Conservation (phyloP, 2,113 vertebrate genomes). For the Larimichthys crocea region DNA sequence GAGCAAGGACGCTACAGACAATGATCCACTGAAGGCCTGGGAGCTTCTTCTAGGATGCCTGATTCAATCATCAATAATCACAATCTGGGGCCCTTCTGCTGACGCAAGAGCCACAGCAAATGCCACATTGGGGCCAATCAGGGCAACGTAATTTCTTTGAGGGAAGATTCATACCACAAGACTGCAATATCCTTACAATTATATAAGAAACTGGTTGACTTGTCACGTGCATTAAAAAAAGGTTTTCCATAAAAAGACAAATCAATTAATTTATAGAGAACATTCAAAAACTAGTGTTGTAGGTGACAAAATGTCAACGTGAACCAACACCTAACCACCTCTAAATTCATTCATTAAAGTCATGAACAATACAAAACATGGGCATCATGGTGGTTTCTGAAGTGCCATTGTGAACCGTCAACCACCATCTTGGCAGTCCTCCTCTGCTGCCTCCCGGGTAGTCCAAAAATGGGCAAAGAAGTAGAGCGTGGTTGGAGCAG, state of each 20-base stretch:
- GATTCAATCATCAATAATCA: slow-evolving; percentile 56
- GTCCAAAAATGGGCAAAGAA: too few species aligned
- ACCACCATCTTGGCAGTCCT: too few species aligned
- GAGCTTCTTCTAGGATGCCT: slow-evolving; percentile 28
- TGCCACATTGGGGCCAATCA: not conserved
- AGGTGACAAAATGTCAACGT: not conserved
- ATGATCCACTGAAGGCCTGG: slow-evolving; percentile 19
- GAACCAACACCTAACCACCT: too few species aligned
- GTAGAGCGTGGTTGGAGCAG: too few species aligned
- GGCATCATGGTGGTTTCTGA: too few species aligned
- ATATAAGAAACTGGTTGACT: not conserved
- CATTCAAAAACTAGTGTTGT: not conserved
- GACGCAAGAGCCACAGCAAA: not conserved
- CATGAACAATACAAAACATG: too few species aligned
- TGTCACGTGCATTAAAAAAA: too few species aligned
- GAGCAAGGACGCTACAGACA: slow-evolving; percentile 15
- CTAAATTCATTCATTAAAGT: too few species aligned
- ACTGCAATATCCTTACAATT: too few species aligned
- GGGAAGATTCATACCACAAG: not conserved
- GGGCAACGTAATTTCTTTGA: not conserved
- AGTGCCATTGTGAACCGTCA: too few species aligned
- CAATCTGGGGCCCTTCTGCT: not conserved
- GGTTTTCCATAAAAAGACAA: too few species aligned
- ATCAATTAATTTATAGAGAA: not conserved
- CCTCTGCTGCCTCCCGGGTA: too few species aligned